phyloP scores from a whole-genome alignment of 2,888 invertebrate species.

The Tachina fera region DNA sequence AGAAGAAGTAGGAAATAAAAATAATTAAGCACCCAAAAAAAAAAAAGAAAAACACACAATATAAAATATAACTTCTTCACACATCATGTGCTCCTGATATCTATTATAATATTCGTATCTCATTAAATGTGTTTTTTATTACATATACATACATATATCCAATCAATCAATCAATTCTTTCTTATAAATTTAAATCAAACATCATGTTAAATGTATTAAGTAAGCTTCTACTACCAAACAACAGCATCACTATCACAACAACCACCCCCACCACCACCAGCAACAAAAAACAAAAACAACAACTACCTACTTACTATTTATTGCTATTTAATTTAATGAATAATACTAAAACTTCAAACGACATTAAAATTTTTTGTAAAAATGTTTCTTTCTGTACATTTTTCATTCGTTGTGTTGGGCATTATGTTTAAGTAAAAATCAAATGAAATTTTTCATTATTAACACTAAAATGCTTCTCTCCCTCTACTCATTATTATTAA shows the following conservation, averaged over 20 bases:
- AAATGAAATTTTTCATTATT: conserved; percentile 34
- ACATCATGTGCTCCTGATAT: conserved; percentile 50
- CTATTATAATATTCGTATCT: conserved; percentile 38
- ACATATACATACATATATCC: neutral
- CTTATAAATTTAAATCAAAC: conserved; percentile 33
- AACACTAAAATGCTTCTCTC: conserved; percentile 59
- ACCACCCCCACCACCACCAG: neutral
- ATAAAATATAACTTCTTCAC: conserved; percentile 9
- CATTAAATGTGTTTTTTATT: conserved; percentile 55
- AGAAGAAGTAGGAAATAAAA: conserved; percentile 30
- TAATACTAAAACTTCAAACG: conserved; percentile 34
- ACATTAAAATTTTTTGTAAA: conserved; percentile 54
- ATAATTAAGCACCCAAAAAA: neutral
- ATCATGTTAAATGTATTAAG: conserved; percentile 56
- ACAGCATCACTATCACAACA: conserved; percentile 17
- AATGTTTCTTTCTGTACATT: conserved; percentile 60
- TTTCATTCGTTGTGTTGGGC: conserved; percentile 66
- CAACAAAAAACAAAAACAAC: conserved; percentile 1
- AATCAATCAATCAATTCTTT: conserved; percentile 36
- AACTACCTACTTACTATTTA: neutral
- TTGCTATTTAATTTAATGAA: conserved; percentile 3
- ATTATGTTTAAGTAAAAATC: conserved; percentile 21
- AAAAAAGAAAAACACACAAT: neutral
- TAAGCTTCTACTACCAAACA: conserved; percentile 26
- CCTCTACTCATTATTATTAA: conserved; percentile 53